Conservation (phyloP, 2,888 invertebrate genomes). For the Keiferia lycopersicella region DNA sequence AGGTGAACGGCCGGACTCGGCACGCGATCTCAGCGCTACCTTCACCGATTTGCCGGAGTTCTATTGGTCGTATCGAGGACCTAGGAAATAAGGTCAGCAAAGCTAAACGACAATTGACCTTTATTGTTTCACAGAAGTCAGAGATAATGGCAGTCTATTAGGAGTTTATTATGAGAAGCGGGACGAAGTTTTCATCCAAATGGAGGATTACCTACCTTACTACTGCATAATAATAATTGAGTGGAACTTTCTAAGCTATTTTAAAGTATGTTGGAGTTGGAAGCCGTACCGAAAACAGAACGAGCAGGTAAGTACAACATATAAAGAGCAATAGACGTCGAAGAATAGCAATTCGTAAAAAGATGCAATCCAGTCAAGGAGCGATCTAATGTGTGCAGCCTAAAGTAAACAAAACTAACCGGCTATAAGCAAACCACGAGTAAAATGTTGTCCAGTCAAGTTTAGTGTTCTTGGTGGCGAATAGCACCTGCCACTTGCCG, state of each 20-base stretch:
- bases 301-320: too few relatives aligned
- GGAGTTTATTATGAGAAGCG: not conserved
- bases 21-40: slow-evolving; percentile 52
- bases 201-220: not conserved
- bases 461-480: slow-evolving; percentile 60
- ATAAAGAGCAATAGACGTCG: not conserved
- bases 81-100: slow-evolving; percentile 32
- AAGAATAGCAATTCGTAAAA: not conserved
- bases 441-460: slow-evolving; percentile 68
- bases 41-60: slow-evolving; percentile 54
- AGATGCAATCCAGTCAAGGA: not conserved
- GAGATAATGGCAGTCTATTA: slow-evolving; percentile 2
- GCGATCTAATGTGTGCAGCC: not conserved
- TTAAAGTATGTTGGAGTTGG: too few relatives aligned
- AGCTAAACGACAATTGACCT: slow-evolving; percentile 18
- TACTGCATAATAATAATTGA: too few relatives aligned
- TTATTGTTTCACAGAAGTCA: slow-evolving; percentile 5
- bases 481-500: slow-evolving; percentile 64
- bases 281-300: too few relatives aligned
- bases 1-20: slow-evolving; percentile 60
- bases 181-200: not conserved
- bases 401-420: slow-evolving; percentile 33
- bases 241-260: too few relatives aligned
- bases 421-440: slow-evolving; percentile 47
- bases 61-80: slow-evolving; percentile 36